phyloP scores from a whole-genome alignment of 2,797 vertebrate species.

The Enteromius unitaeniatus region DNA sequence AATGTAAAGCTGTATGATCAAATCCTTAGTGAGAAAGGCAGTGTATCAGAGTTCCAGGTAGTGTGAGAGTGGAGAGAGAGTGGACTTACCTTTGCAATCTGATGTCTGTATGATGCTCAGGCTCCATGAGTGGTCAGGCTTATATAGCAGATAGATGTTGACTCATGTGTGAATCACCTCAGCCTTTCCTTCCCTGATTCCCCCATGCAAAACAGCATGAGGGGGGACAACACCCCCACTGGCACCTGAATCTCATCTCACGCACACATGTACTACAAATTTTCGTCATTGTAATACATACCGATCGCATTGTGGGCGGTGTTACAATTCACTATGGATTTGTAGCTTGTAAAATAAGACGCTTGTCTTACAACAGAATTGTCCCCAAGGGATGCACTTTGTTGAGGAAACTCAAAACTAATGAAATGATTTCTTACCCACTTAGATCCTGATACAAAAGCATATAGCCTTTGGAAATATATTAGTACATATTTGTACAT shows the following conservation, averaged over 20 bases:
- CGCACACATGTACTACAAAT: neutral
- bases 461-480: neutral
- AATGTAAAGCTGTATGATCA: neutral
- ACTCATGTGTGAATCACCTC: constrained; percentile 84
- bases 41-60: neutral
- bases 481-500: neutral
- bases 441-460: neutral
- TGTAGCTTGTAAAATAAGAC: constrained; percentile 2
- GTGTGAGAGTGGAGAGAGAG: constrained; percentile 37
- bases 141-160: constrained; percentile 80
- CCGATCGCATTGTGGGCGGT: neutral
- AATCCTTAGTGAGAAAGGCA: neutral
- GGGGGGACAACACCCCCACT: constrained; percentile 46
- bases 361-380: neutral
- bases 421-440: neutral
- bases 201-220: constrained; percentile 36
- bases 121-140: constrained; percentile 71
- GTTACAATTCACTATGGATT: constrained; percentile 1
- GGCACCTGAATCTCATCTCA: constrained; percentile 34
- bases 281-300: constrained; percentile 8
- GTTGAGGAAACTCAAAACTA: neutral
- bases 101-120: constrained; percentile 64
- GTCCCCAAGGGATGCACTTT: neutral
- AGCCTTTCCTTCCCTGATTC: constrained; percentile 59
- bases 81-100: constrained; percentile 75